phyloP scores from a whole-genome alignment of 2,888 invertebrate genomes.

The Cyaniris semiargus region DNA sequence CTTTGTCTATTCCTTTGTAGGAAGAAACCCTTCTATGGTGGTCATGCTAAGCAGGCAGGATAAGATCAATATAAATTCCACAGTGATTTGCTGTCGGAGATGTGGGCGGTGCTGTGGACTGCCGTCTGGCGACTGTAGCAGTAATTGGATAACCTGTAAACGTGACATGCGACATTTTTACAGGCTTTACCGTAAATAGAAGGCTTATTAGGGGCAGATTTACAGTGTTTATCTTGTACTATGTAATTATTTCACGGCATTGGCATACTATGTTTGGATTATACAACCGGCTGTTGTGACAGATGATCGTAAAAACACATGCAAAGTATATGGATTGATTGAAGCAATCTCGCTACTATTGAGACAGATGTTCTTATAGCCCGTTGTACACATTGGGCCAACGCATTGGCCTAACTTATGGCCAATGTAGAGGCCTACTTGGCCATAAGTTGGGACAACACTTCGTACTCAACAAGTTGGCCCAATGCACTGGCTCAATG shows the following conservation, averaged over 20 bases:
- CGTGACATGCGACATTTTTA: conserved; percentile 27
- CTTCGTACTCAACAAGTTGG: too few relatives aligned
- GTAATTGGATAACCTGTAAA: conserved; percentile 26
- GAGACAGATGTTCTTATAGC: too few relatives aligned
- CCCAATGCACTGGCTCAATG: too few relatives aligned
- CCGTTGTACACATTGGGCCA: too few relatives aligned
- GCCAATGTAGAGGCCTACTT: too few relatives aligned
- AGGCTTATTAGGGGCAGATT: conserved; percentile 9
- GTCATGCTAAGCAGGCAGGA: not conserved
- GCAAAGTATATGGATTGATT: not conserved
- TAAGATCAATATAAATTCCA: not conserved
- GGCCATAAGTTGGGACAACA: too few relatives aligned
- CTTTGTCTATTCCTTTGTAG: not conserved
- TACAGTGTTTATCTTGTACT: conserved; percentile 9
- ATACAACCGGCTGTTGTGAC: not conserved
- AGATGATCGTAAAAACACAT: conserved; percentile 1
- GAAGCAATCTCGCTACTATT: not conserved
- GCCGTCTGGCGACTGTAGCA: not conserved
- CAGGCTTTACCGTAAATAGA: conserved; percentile 26
- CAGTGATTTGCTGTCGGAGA: not conserved
- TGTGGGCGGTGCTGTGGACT: not conserved
- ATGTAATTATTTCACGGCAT: conserved; percentile 10
- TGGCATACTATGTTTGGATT: conserved; percentile 8
- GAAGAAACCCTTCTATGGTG: not conserved
- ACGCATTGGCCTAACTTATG: too few relatives aligned